A percentile compares a stretch with the other conserved stretches of the same genome.
phyloP scores from a whole-genome alignment of 1,140 invertebrate genomes.

The Oryzaephilus surinamensis region DNA sequence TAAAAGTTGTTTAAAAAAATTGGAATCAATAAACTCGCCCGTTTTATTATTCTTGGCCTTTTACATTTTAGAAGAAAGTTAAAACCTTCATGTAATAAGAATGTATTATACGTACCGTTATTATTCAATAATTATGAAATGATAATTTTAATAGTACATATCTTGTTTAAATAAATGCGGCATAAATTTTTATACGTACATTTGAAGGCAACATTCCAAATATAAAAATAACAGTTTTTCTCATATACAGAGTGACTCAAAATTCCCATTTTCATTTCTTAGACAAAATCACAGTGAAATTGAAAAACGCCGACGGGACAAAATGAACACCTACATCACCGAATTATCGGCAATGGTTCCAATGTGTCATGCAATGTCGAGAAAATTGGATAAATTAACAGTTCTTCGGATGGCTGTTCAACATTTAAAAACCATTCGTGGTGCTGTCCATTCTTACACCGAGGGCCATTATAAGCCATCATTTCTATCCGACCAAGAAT shows the following conservation, averaged over 20 bases:
- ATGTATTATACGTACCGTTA: too few relatives aligned
- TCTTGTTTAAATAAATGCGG: too few relatives aligned
- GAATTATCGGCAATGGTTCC: slow-evolving; percentile 85
- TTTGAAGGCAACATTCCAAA: too few relatives aligned
- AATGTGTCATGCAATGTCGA: slow-evolving; percentile 85
- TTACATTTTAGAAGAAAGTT: too few relatives aligned
- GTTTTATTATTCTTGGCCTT: too few relatives aligned
- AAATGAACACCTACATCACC: slow-evolving; percentile 93
- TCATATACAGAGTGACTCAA: background rate
- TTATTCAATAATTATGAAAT: too few relatives aligned
- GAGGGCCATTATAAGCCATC: slow-evolving; percentile 76
- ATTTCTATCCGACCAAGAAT: slow-evolving; percentile 80
- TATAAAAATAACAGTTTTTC: too few relatives aligned
- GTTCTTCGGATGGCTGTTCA: slow-evolving; percentile 90
- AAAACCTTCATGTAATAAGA: slow-evolving; percentile 10
- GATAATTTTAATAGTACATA: too few relatives aligned
- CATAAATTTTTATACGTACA: too few relatives aligned
- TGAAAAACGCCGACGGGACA: slow-evolving; percentile 85
- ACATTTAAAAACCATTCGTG: slow-evolving; percentile 73
- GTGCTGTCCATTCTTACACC: slow-evolving; percentile 67
- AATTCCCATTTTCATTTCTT: slow-evolving; percentile 4
- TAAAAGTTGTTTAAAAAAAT: too few relatives aligned
- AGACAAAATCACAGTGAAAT: slow-evolving; percentile 89
- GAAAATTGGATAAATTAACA: slow-evolving; percentile 89
- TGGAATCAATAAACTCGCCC: slow-evolving; percentile 1